Base-by-base conservation (phyloP, 2,113 vertebrate species). In the Cryptomyrus ogoouensis region DNA sequence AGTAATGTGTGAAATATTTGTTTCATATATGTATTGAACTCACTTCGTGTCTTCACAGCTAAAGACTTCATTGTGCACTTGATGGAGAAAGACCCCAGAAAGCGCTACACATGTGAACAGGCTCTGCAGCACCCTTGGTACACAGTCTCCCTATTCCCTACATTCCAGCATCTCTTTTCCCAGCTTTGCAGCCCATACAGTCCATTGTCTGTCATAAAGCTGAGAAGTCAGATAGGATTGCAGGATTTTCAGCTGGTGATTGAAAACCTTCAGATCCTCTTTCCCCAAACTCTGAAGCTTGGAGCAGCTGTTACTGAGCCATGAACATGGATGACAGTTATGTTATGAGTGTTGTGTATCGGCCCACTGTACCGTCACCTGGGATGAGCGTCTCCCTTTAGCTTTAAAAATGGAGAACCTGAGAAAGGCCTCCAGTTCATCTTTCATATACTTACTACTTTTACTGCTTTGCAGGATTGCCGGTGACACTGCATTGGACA, bases 41-140 rank as follows among this genome's bases (percentile, higher is more conserved):
- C 5, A 62, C 62, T 15, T 13, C 52, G 88, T 92, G 31, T n/a
- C 88, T 91, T 88, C 58, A 84, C 89, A 99, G 98, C 98, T 88
- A 99, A 99, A 96, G 98, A 99, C 91, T 99, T 99, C 89, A 99
- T 99, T 87, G 94, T 95, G 92, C 97, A 98, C 93, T 95, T 99
- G 93, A 99, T 99, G 98, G 97, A 98, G 93, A 98, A 98, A 93
- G 98, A 99, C 86, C 96, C 97, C 0, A 91, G 91, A 89, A 94
- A 94, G 87, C 97, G 98, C 83, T 98, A 97, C 95, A 99, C 98
- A 39, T 99, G 98, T 50, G 98, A 99, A 3, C 98, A 98, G 94
- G 98, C 98, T 49, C 95, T 99, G 92, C 97, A 98, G 94, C 98
- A 99, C 92, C 98, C 98, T 1, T 99, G 98, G 98, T 99, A 96